Base-by-base conservation (phyloP, 2,113 vertebrate genomes). In the Oreochromis spilurus region DNA sequence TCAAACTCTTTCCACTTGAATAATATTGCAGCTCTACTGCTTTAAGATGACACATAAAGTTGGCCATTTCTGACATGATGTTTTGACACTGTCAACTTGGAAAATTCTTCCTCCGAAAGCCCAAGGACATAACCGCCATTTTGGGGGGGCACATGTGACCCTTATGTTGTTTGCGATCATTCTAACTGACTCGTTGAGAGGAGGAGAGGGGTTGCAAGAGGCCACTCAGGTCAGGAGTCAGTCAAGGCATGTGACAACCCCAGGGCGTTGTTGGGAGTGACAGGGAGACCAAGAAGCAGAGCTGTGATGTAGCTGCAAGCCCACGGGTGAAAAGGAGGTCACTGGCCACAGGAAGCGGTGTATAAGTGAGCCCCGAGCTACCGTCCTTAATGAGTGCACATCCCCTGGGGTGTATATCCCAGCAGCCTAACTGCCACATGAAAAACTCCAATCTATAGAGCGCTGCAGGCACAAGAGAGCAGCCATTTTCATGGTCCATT, bases 251-350 rank as follows among this genome's bases (percentile, higher is more conserved):
- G 95, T 96, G 97, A 97, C 92, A 89, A 93, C 87, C 95, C 88
- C 88, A 95, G 96, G 96, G 95, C 95, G 83, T 95, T 85, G 91
- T 91, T 93, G 92, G 87, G 91, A 94, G 93, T 92, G 95, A 96
- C 96, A 93, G 96, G 93, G 88, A 92, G 93, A 94, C 93, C 93
- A 93, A 93, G 95, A 96, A 94, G 96, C 84, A 93, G 94, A 91
- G 96, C 95, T 90, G 91, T 90, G 96, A 95, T 95, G 95, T 96
- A 96, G 96, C 96, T 96, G 95, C 93, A 92, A 96, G 96, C 94
- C 91, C 86, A 94, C 93, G 93, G 97, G 97, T 97, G 97, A 97
- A 97, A 97, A 98, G 93, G 95, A 97, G 97, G 98, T 98, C 98
- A 98, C 87, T 97, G 95, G 95, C 97, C 97, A 97, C 97, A 97